Evolutionary conservation across 1,140 invertebrate genomes (phyloP).

Genomic region (Eumeta japonica): DNA sequence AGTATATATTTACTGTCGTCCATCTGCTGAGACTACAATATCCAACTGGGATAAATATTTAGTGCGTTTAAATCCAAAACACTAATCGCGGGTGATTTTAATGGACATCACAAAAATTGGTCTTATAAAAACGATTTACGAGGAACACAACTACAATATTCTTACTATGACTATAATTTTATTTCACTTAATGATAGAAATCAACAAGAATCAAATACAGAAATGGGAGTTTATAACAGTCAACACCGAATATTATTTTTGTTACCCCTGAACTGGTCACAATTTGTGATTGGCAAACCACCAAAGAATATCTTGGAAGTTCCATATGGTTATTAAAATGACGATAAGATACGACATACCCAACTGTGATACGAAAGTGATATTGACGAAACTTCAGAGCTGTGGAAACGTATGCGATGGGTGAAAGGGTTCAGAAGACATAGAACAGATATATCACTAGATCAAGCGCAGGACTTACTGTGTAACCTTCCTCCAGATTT

Average conservation of each 20-base stretch:
- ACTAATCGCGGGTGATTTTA: constrained; percentile 11
- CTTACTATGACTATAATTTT: constrained; percentile 8
- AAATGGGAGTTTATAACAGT: constrained; percentile 9
- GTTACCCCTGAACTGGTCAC: constrained; percentile 11
- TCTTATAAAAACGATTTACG: constrained; percentile 8
- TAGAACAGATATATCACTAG: no score
- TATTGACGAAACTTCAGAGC: no score
- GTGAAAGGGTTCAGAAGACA: no score
- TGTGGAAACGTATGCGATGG: no score
- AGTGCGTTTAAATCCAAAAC: not conserved
- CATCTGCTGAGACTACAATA: constrained; percentile 4
- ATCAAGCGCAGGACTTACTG: no score
- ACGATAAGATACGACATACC: not conserved
- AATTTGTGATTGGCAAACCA: constrained; percentile 10
- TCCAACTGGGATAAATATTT: constrained; percentile 11
- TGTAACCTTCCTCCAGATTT: no score
- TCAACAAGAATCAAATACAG: constrained; percentile 10
- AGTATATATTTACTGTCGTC: constrained; percentile 8
- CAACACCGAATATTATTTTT: constrained; percentile 15
- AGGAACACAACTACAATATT: constrained; percentile 5
- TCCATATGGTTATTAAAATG: constrained; percentile 14
- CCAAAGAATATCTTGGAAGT: constrained; percentile 14
- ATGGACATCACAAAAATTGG: constrained; percentile 12
- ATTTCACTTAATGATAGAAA: constrained; percentile 11
- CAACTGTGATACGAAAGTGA: constrained; percentile 8